These are phyloP conservation scores for Lissonota sp. DNA, from an alignment of 2,888 invertebrate genomes.

Conservation along the genomic window DNA sequence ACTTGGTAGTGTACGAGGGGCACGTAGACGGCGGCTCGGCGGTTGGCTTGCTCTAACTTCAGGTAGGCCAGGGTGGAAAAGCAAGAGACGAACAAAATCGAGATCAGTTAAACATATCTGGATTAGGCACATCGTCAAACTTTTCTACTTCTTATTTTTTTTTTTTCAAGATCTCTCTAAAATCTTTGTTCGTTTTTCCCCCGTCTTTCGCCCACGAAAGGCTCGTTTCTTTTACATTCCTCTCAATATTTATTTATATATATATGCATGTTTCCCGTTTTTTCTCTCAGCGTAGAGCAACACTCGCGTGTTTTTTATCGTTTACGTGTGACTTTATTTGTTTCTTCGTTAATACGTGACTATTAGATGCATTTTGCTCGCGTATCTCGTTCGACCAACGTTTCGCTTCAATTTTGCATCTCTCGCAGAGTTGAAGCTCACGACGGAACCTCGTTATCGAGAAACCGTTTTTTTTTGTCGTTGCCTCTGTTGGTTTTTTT, in stretches of 20 bases:
- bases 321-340: neutral
- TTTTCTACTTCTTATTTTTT: constrained; percentile 30
- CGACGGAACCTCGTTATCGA: neutral
- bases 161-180: constrained; percentile 2
- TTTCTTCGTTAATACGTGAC: constrained; percentile 50
- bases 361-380: constrained; percentile 33
- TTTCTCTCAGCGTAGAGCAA: constrained; percentile 33
- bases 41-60: constrained; percentile 83
- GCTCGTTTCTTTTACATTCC: neutral
- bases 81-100: constrained; percentile 75
- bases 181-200: constrained; percentile 5
- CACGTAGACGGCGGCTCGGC: constrained; percentile 81
- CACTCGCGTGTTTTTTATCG: constrained; percentile 5
- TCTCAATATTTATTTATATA: neutral
- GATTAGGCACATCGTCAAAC: constrained; percentile 58
- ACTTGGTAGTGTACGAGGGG: constrained; percentile 80
- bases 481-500: neutral
- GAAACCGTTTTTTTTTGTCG: constrained; percentile 11
- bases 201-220: constrained; percentile 21
- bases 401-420: constrained; percentile 5
- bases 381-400: constrained; percentile 48
- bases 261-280: constrained; percentile 26
- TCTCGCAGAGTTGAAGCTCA: constrained; percentile 8
- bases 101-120: constrained; percentile 71
- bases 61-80: constrained; percentile 75